Evolutionary conservation across 2,888 invertebrate genomes (phyloP), one percentile per base, ranked within the genome.

Genomic region (Habroteleia sp.): DNA sequence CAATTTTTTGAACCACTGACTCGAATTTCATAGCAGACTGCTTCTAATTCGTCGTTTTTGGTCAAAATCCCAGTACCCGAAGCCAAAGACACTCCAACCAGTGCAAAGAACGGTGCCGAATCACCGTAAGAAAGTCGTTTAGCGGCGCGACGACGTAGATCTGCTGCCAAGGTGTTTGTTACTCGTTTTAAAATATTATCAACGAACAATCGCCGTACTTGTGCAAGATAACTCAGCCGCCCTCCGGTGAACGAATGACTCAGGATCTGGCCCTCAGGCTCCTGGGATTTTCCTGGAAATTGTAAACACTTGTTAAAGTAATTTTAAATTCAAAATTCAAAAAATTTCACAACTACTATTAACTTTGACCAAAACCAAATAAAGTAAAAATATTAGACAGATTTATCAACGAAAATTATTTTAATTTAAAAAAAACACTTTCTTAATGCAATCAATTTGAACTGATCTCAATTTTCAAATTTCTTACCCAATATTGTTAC

Each of bases 11-110:
- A 37, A 76, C 63, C 5, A 52, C 37, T 20, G 1, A 92, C 94
- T 73, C 94, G 89, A 74, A 95, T 94, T 90, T 94, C 94, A 91
- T 92, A 93, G 82, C 94, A 95, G 29, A 95, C 91, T 33, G 93
- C 93, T 88, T 95, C 94, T 20, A 94, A 85, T 89, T 95, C 94
- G 85, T 94, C 94, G 81, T 94, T 93, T 83, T 93, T 93, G 0
- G 94, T 94, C 16, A 95, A 85, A 68, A 94, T 91, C 10, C 94
- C 94, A 42, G 92, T 91, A 1, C 94, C 94, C 3, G 94, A 93
- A 5, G 94, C 94, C 79, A 94, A 87, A 62, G 93, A 93, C 0
- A 94, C 92, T 3, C 94, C 93, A 63, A 94, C 93, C 10, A 94
- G 85, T 3, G 94, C 94, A 83, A 94, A 93, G 80, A 94, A 93